These are phyloP conservation scores for Amorpha juglandis DNA, from an alignment of 2,888 invertebrate species.

Conservation along the genomic window DNA sequence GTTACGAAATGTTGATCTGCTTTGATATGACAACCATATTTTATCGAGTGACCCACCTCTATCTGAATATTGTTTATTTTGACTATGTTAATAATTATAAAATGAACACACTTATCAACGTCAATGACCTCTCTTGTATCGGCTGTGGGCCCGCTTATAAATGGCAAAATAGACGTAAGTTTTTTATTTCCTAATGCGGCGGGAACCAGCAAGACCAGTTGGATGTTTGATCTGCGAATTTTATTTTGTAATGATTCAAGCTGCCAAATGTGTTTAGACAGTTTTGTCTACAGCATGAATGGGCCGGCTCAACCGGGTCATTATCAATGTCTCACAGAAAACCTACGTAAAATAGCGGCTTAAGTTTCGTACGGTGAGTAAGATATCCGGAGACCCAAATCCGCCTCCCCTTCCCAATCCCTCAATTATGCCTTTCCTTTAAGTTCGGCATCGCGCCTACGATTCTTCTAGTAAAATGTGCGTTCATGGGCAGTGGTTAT, in stretches of 20 bases:
- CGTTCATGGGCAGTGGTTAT: no score
- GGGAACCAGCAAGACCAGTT: constrained; percentile 1
- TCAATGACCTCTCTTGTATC: constrained; percentile 13
- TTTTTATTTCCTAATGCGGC: constrained; percentile 1
- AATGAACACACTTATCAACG: neutral
- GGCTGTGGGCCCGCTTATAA: neutral
- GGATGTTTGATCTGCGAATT: neutral
- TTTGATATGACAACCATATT: constrained; percentile 29
- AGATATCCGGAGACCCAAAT: no score
- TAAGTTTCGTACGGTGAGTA: no score
- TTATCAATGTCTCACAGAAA: no score
- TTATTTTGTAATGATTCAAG: neutral
- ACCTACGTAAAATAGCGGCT: no score
- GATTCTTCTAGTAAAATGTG: no score
- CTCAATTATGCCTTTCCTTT: no score
- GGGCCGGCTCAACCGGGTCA: no score
- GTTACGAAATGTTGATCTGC: constrained; percentile 39
- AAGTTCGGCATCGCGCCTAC: no score
- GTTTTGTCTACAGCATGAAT: no score
- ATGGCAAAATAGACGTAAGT: constrained; percentile 2
- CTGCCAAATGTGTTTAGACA: neutral
- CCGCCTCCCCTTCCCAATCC: no score
- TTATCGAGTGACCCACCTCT: constrained; percentile 32
- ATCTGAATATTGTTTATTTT: constrained; percentile 15
- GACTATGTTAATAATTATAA: constrained; percentile 2